phyloP scores from a whole-genome alignment of 2,888 invertebrate genomes.

The Notodonta ziczac region DNA sequence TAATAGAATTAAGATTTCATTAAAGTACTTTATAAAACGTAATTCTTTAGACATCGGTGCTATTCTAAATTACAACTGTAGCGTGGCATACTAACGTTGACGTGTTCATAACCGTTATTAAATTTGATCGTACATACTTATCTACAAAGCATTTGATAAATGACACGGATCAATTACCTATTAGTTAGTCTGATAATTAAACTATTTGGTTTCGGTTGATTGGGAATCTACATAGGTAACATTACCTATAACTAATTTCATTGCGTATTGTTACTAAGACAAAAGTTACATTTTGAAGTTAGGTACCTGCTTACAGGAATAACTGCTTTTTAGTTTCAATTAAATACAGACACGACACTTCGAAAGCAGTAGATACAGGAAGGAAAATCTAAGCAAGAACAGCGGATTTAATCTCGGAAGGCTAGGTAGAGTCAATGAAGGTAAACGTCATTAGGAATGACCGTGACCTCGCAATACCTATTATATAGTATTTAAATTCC shows the following conservation, averaged over 20 bases:
- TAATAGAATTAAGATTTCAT: no score
- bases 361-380: neutral
- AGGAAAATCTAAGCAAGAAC: constrained; percentile 5
- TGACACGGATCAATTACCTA: neutral
- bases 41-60: neutral
- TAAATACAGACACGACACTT: no score
- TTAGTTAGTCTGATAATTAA: neutral
- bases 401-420: constrained; percentile 13
- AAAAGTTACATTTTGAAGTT: no score
- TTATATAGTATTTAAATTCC: neutral
- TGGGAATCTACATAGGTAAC: neutral
- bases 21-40: no score
- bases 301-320: neutral
- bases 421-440: constrained; percentile 14
- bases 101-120: neutral
- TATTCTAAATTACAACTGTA: neutral
- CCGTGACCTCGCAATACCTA: constrained; percentile 32
- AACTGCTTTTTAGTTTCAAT: neutral
- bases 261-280: no score
- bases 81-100: neutral
- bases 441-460: constrained; percentile 33
- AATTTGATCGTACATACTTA: neutral
- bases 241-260: no score
- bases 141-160: neutral
- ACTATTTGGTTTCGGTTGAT: neutral